Evolutionary conservation across 2,113 vertebrate genomes (phyloP).

Genomic region (Nycticebus coucang): DNA sequence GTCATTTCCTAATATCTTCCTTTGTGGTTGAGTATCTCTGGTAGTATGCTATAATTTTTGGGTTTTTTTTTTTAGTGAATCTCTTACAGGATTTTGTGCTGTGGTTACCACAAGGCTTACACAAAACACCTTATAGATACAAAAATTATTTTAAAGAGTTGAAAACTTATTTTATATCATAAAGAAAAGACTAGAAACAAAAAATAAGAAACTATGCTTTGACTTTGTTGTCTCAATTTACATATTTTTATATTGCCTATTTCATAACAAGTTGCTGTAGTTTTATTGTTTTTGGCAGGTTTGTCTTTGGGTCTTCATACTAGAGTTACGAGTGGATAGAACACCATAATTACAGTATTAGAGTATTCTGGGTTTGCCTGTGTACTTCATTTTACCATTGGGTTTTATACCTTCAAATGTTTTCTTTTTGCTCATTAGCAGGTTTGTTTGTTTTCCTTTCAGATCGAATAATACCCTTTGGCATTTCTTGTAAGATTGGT

Average conservation of each 20-base stretch:
- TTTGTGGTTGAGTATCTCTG: background rate
- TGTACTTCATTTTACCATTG: background rate
- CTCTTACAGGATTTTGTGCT: background rate
- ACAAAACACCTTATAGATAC: background rate
- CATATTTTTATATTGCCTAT: background rate
- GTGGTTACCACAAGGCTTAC: background rate
- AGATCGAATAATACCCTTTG: background rate
- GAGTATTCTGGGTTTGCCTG: background rate
- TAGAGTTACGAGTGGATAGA: background rate
- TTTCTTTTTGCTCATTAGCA: background rate
- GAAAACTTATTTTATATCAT: background rate
- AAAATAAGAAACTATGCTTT: background rate
- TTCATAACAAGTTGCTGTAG: background rate
- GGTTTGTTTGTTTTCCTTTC: background rate
- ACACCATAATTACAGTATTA: background rate
- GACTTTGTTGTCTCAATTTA: background rate
- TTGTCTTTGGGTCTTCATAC: background rate
- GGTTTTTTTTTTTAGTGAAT: background rate
- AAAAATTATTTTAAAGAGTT: background rate
- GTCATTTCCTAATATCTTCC: background rate
- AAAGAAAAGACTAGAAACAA: background rate
- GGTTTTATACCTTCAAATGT: background rate
- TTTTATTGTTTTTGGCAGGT: background rate
- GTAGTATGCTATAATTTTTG: background rate
- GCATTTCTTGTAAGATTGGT: background rate